Evolutionary conservation across 2,888 invertebrate species (phyloP), one percentile per base, ranked within the genome.

Genomic region (Aelia acuminata): DNA sequence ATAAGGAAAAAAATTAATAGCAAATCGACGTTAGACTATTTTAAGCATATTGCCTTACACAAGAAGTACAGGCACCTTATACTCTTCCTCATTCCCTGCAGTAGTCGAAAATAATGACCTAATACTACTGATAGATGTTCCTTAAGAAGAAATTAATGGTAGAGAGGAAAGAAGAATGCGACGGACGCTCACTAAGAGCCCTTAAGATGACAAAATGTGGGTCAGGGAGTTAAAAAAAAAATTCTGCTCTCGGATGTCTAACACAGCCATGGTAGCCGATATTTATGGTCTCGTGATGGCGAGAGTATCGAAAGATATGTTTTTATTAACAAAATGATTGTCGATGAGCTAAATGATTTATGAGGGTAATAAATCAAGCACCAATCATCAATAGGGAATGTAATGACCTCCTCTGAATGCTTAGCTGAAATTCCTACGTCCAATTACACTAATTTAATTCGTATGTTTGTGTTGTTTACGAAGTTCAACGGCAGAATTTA

Each of bases 121-220:
- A 70, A 70, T 70, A 3, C 35, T 1, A 8, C 31, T 70, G 63
- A 70, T 70, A 31, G 63, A 70, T 70, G 63, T 31, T 35, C 18
- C 63, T 70, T 35, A 70, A 70, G 63, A 70, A 70, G 7, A 70
- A 70, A 70, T 70, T 70, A 70, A 70, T 70, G 63, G 31, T 70
- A 35, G 63, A 18, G 63, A 18, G 63, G 63, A 70, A 70, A 70
- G 63, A 70, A 70, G 31, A 70, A 70, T 70, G 35, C 63, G 31
- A 70, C 15, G 35, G 63, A 2, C 18, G 26, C 63, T 70, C 63
- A 70, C 63, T 70, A 70, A 70, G 63, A 35, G 63, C 63, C 35
- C 63, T 70, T 70, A 70, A 70, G 63, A 70, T 70, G 63, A 70
- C 63, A 70, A 70, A 70, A 70, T 70, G 35, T 31, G 35, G 63